Percentiles rank a stretch among this genome's conserved stretches.
phyloP scores from a whole-genome alignment of 2,888 invertebrate species.

The Seira musarum region DNA sequence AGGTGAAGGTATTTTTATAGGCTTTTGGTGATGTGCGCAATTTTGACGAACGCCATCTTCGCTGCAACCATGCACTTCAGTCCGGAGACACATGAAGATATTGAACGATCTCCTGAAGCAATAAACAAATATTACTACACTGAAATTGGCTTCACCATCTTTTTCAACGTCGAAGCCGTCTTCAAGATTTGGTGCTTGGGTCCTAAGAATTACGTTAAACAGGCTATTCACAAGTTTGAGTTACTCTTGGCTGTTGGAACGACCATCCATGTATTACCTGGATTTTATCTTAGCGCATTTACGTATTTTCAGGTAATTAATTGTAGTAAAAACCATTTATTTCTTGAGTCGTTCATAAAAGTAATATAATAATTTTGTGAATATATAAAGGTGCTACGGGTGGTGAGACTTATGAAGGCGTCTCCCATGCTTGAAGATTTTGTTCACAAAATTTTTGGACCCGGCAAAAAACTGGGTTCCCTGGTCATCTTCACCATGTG shows the following conservation, averaged over 20 bases:
- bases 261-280: conserved; percentile 92
- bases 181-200: conserved; percentile 99
- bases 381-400: conserved; percentile 88
- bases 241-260: conserved; percentile 93
- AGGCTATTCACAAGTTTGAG: conserved; percentile 98
- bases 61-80: conserved; percentile 97
- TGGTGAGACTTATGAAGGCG: conserved; percentile 96
- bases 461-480: conserved; percentile 98
- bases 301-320: conserved; percentile 93
- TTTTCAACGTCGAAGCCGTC: conserved; percentile 93
- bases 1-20: conserved; percentile 25
- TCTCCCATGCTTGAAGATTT: conserved; percentile 99
- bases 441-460: conserved; percentile 93
- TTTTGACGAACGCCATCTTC: conserved; percentile 95
- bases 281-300: conserved; percentile 92
- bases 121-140: conserved; percentile 95
- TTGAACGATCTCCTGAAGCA: conserved; percentile 79
- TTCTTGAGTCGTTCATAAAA: conserved; percentile 5
- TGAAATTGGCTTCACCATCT: conserved; percentile 94
- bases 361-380: conserved; percentile 23
- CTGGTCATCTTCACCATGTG: conserved; percentile 99
- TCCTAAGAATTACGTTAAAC: conserved; percentile 94
- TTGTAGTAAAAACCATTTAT: neutral
- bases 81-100: conserved; percentile 80
- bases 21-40: conserved; percentile 93